phyloP scores from a whole-genome alignment of 2,888 invertebrate species.

The Crepidodera aurea region DNA sequence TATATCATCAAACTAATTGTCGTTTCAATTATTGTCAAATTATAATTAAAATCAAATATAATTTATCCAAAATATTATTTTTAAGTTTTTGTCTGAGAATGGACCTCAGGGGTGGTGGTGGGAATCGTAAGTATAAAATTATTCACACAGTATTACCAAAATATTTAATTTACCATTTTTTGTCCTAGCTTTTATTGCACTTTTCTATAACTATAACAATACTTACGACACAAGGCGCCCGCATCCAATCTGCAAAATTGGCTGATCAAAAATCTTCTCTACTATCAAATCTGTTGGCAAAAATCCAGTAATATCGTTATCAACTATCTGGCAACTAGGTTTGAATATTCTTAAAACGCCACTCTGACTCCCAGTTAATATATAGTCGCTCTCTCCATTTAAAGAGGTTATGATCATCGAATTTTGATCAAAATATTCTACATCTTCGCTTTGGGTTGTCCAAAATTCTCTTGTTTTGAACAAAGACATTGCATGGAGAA shows the following conservation, averaged over 20 bases:
- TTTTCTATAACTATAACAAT: no score
- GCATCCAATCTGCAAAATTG: slow-evolving; percentile 81
- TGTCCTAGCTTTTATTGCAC: neutral
- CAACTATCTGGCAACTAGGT: slow-evolving; percentile 64
- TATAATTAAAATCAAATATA: no score
- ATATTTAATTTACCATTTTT: neutral
- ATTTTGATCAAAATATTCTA: slow-evolving; percentile 66
- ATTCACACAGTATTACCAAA: slow-evolving; percentile 1
- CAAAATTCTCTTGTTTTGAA: slow-evolving; percentile 93
- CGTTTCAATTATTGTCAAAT: no score
- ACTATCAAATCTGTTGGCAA: slow-evolving; percentile 74
- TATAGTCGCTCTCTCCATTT: slow-evolving; percentile 72
- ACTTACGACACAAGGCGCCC: slow-evolving; percentile 89
- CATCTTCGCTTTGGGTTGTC: slow-evolving; percentile 74
- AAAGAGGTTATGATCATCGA: slow-evolving; percentile 63
- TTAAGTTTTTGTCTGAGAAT: no score
- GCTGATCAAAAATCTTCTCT: slow-evolving; percentile 76
- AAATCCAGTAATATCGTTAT: slow-evolving; percentile 60
- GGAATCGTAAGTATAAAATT: slow-evolving; percentile 23
- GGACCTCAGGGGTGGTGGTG: no score
- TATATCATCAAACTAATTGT: no score
- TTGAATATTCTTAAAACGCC: slow-evolving; percentile 83
- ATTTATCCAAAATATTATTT: no score
- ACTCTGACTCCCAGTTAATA: slow-evolving; percentile 81
- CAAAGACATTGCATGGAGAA: slow-evolving; percentile 77